A percentile compares a stretch with the other conserved stretches of the same genome.
Evolutionary conservation across 2,113 vertebrate species (phyloP).

Genomic region (Synchiropus splendidus): DNA sequence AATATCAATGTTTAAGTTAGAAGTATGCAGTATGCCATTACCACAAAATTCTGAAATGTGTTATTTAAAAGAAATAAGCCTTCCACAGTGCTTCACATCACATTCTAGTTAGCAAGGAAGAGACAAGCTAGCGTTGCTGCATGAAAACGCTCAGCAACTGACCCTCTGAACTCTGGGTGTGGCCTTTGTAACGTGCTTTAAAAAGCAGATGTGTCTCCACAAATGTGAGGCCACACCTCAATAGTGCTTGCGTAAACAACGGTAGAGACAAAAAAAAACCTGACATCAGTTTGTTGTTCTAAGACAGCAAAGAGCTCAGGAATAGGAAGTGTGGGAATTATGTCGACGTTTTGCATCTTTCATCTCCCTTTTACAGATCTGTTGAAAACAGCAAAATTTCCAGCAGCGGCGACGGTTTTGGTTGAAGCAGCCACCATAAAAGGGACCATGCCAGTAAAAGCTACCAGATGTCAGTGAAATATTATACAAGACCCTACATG

Average conservation of each 20-base stretch:
- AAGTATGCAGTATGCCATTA: too few relatives aligned
- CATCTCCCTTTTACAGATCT: slow-evolving; percentile 13
- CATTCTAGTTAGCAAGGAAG: too few relatives aligned
- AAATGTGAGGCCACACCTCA: slow-evolving; percentile 37
- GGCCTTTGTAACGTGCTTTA: slow-evolving; percentile 46
- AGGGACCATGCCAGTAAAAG: slow-evolving; percentile 47
- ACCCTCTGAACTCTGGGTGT: slow-evolving; percentile 56
- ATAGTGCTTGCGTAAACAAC: slow-evolving; percentile 45
- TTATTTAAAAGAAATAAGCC: too few relatives aligned
- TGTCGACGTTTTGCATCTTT: slow-evolving; percentile 5
- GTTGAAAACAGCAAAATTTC: slow-evolving; percentile 20
- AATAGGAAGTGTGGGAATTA: slow-evolving; percentile 2
- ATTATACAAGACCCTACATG: slow-evolving; percentile 51
- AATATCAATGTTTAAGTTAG: too few relatives aligned
- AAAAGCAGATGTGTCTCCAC: slow-evolving; percentile 52
- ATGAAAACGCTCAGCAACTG: slow-evolving; percentile 39
- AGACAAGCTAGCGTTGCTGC: not conserved
- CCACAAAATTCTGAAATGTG: too few relatives aligned
- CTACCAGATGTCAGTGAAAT: slow-evolving; percentile 60
- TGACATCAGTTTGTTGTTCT: slow-evolving; percentile 9
- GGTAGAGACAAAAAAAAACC: not conserved
- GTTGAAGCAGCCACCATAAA: slow-evolving; percentile 38
- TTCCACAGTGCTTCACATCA: too few relatives aligned
- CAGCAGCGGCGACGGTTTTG: slow-evolving; percentile 22
- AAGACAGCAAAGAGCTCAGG: slow-evolving; percentile 6